These are phyloP conservation scores for Bos indicus DNA, from an alignment of 2,113 vertebrate species.

Conservation along the genomic window DNA sequence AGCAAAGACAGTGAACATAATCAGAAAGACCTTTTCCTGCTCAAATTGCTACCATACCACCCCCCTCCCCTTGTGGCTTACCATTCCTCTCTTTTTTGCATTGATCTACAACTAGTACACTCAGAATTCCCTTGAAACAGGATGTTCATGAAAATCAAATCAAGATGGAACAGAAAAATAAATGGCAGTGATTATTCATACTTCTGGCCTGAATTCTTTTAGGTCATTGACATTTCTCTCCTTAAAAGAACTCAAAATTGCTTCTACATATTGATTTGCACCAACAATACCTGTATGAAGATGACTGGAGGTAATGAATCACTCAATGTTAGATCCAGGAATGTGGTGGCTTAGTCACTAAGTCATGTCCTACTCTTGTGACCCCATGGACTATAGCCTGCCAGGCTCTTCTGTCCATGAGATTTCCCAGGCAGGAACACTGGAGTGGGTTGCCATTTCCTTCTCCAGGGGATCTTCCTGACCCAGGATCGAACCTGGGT, in stretches of 20 bases:
- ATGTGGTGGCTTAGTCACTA: neutral
- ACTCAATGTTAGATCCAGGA: neutral
- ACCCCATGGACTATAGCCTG: neutral
- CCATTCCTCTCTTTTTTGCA: neutral
- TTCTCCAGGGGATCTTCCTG: neutral
- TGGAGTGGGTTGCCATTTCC: neutral
- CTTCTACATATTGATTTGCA: neutral
- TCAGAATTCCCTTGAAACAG: neutral
- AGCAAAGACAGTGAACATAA: neutral
- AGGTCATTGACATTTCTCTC: neutral
- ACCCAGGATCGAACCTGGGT: fast-evolving
- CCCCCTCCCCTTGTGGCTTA: neutral
- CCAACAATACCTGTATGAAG: neutral
- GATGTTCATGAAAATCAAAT: constrained; percentile 33
- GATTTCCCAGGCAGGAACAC: neutral
- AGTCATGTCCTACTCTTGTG: fast-evolving
- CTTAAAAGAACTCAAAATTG: neutral
- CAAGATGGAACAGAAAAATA: neutral
- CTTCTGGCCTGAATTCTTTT: neutral
- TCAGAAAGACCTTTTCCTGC: neutral
- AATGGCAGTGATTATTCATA: neutral
- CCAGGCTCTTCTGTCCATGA: neutral
- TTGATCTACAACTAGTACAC: neutral
- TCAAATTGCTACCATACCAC: neutral
- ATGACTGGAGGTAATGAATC: neutral